phyloP scores from a whole-genome alignment of 37 sponge, comb jelly and placozoan genomes.

The Mnemiopsis leidyi region DNA sequence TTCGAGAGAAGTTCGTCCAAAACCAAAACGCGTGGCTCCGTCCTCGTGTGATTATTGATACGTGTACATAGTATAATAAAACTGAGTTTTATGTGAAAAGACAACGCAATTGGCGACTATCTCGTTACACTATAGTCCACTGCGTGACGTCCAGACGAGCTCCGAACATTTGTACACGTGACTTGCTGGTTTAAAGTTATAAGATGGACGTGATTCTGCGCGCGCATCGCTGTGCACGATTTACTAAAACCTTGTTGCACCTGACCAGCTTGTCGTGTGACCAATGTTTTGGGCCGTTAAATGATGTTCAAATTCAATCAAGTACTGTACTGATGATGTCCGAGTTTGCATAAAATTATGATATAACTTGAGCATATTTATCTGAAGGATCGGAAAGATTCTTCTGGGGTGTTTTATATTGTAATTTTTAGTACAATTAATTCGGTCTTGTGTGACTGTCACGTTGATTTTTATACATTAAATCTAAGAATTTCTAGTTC shows the following conservation, averaged over 20 bases:
- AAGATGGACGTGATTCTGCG: too few species aligned
- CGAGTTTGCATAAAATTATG: neutral
- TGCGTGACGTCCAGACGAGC: neutral
- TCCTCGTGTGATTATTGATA: neutral
- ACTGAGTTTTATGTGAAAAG: neutral
- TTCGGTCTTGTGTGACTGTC: neutral
- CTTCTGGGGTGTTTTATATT: slow-evolving; percentile 57
- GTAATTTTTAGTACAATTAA: slow-evolving; percentile 17
- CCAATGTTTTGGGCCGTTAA: neutral
- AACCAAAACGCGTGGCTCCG: neutral
- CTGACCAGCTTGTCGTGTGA: neutral
- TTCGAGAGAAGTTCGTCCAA: too few species aligned
- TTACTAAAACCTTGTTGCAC: too few species aligned
- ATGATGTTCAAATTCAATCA: neutral
- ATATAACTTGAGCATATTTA: neutral
- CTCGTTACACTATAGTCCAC: neutral
- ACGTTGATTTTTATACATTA: neutral
- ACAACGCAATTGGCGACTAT: neutral
- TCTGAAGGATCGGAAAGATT: neutral
- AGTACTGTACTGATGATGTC: neutral
- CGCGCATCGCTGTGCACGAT: neutral
- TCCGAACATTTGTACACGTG: neutral
- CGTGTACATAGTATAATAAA: neutral
- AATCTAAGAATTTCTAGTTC: neutral
- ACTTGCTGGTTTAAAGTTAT: too few species aligned